Evolutionary conservation across 2,113 vertebrate genomes (phyloP).

Genomic region (Odontophorus gujanensis): DNA sequence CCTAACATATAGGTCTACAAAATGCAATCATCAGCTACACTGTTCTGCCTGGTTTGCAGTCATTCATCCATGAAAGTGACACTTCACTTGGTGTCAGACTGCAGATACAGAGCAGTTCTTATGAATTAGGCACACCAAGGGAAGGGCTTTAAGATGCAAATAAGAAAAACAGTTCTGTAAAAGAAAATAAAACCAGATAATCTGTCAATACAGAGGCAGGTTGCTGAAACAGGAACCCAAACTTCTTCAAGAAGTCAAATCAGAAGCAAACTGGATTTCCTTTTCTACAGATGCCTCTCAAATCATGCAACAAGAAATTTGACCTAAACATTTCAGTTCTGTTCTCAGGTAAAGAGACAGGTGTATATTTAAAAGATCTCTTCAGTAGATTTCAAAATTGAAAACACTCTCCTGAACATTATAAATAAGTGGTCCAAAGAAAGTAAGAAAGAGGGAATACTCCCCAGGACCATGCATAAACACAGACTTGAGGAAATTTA

Average conservation of each 20-base stretch:
- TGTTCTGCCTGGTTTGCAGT: not conserved
- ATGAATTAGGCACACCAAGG: not conserved
- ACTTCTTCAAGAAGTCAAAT: constrained; percentile 39
- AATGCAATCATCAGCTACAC: not conserved
- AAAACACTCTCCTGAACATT: constrained; percentile 26
- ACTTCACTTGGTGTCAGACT: not conserved
- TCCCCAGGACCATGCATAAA: not conserved
- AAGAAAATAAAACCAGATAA: not conserved
- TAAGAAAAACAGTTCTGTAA: not conserved
- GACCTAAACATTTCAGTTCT: constrained; percentile 23
- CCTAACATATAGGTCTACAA: not conserved
- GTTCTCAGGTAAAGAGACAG: constrained; percentile 26
- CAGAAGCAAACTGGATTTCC: constrained; percentile 9
- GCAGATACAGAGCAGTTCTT: not conserved
- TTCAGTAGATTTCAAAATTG: constrained; percentile 22
- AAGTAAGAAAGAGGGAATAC: not conserved
- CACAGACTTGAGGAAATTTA: not conserved
- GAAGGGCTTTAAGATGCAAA: not conserved
- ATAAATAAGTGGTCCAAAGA: constrained; percentile 25
- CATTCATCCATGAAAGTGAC: not conserved
- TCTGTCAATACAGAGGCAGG: not conserved
- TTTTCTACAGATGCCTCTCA: constrained; percentile 26
- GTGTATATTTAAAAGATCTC: constrained; percentile 8
- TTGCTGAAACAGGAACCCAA: constrained; percentile 21
- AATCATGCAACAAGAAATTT: constrained; percentile 29